Percentiles rank a stretch among this genome's conserved stretches.
phyloP scores from a whole-genome alignment of 2,888 invertebrate genomes.

The Nephrotoma appendiculata region DNA sequence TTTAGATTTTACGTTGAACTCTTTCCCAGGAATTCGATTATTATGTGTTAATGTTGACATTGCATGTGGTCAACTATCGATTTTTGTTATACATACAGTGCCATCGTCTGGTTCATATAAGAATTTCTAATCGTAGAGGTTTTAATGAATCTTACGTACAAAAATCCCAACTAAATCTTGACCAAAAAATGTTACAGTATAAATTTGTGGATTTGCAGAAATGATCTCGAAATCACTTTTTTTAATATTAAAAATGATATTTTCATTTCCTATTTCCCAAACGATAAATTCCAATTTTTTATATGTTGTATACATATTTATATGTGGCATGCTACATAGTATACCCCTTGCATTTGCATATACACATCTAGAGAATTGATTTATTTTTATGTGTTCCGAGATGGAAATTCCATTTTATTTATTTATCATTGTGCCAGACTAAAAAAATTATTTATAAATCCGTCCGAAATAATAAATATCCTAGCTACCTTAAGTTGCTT shows the following conservation, averaged over 20 bases:
- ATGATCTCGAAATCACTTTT: background rate
- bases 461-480: background rate
- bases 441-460: background rate
- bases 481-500: background rate
- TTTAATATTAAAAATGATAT: background rate
- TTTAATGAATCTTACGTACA: background rate
- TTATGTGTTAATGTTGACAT: constrained; percentile 2
- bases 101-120: background rate
- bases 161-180: background rate
- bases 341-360: background rate
- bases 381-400: background rate
- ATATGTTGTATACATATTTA: background rate
- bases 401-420: background rate
- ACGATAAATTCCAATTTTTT: background rate
- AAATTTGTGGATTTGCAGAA: background rate
- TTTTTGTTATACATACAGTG: background rate
- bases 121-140: background rate
- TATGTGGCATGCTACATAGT: background rate
- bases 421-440: background rate
- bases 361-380: background rate
- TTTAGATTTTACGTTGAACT: background rate
- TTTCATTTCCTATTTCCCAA: background rate
- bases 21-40: background rate
- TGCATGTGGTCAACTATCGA: background rate
- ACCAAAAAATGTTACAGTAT: background rate